Conservation (phyloP, 2,113 vertebrate genomes). For the Aptenodytes forsteri region DNA sequence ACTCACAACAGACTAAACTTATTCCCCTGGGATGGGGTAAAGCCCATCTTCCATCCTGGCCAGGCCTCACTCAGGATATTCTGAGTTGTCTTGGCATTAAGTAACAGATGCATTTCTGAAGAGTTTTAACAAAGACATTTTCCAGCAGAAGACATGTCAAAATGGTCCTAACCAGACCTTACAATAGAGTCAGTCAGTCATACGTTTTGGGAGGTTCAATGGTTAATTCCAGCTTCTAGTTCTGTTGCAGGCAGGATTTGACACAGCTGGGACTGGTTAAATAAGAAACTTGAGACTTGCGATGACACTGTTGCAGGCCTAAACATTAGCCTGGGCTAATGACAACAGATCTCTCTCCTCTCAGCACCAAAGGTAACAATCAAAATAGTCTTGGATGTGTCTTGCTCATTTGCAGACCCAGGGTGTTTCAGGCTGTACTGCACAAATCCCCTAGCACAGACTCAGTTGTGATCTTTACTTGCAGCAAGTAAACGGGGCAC, state of each 20-base stretch:
- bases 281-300: slow-evolving; percentile 8
- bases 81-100: neutral
- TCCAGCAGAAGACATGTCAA: slow-evolving; percentile 16
- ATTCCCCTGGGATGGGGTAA: neutral
- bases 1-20: neutral
- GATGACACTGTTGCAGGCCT: slow-evolving; percentile 7
- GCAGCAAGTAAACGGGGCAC: neutral
- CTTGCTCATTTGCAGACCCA: neutral
- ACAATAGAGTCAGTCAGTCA: neutral
- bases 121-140: neutral
- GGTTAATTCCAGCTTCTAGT: slow-evolving; percentile 31
- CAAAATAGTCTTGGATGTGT: neutral
- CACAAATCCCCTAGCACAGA: neutral
- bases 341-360: neutral
- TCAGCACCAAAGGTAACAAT: neutral
- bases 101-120: neutral
- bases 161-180: neutral
- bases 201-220: neutral
- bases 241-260: neutral
- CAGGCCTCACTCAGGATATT: neutral
- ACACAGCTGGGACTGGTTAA: slow-evolving; percentile 47
- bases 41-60: slow-evolving; percentile 1
- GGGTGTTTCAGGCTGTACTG: neutral
- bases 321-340: neutral
- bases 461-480: neutral